phyloP scores from a whole-genome alignment of 2,113 vertebrate species.

The Morone chrysops region DNA sequence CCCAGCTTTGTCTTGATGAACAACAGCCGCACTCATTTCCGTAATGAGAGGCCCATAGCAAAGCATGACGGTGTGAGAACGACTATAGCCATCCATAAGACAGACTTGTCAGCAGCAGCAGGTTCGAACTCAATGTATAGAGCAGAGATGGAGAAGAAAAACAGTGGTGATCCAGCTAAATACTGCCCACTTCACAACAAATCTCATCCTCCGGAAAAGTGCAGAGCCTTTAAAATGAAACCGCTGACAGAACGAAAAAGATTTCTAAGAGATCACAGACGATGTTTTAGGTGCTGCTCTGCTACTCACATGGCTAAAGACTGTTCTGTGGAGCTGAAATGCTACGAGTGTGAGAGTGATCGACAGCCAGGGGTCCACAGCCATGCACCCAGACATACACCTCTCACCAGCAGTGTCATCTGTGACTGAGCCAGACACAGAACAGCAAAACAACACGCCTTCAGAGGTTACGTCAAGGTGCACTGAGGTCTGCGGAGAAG shows the following conservation, averaged over 20 bases:
- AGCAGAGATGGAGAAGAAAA: neutral
- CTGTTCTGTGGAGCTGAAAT: constrained; percentile 8
- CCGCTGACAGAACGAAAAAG: constrained; percentile 18
- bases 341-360: constrained; percentile 24
- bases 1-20: constrained; percentile 15
- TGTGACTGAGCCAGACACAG: neutral
- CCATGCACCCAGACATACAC: constrained; percentile 10
- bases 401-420: neutral
- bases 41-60: neutral
- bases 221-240: constrained; percentile 40
- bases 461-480: constrained; percentile 30
- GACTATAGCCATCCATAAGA: constrained; percentile 36
- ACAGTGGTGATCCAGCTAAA: neutral
- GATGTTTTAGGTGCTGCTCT: constrained; percentile 38
- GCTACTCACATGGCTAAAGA: neutral
- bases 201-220: constrained; percentile 32
- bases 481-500: constrained; percentile 41
- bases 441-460: neutral
- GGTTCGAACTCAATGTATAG: neutral
- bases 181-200: constrained; percentile 46
- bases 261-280: constrained; percentile 26
- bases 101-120: constrained; percentile 5
- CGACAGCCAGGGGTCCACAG: too few relatives aligned
- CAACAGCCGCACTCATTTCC: neutral
- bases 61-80: constrained; percentile 1